A percentile compares a stretch with the other conserved stretches of the same genome.
Conservation (phyloP, 2,113 vertebrate species). For the Sinocyclocheilus rhinocerous region DNA sequence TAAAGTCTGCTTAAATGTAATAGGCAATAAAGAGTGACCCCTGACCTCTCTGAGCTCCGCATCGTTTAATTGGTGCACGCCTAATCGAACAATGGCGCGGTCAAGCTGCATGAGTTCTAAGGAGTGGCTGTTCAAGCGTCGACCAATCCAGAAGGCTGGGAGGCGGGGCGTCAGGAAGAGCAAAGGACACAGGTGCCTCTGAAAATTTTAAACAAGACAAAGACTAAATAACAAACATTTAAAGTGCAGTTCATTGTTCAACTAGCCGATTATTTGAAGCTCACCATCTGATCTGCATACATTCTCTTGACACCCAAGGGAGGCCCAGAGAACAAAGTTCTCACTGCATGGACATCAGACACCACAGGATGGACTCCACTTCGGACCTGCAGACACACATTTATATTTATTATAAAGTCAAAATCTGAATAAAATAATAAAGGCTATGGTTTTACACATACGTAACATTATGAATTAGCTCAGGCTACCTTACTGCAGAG, state of each 20-base stretch:
- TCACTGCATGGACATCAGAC: slow-evolving; percentile 79
- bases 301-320: slow-evolving; percentile 79
- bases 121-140: slow-evolving; percentile 78
- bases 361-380: slow-evolving; percentile 75
- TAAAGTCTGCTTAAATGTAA: background rate
- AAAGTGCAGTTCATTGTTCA: background rate
- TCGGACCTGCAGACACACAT: slow-evolving; percentile 77
- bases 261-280: slow-evolving; percentile 48
- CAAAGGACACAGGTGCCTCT: slow-evolving; percentile 83
- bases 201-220: slow-evolving; percentile 35
- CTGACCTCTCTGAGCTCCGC: slow-evolving; percentile 84
- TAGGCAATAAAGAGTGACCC: background rate
- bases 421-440: background rate
- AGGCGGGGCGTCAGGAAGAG: slow-evolving; percentile 85
- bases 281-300: slow-evolving; percentile 77
- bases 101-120: slow-evolving; percentile 85
- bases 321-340: slow-evolving; percentile 75
- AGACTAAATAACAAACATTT: background rate
- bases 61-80: slow-evolving; percentile 78
- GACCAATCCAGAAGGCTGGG: slow-evolving; percentile 76
- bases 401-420: background rate
- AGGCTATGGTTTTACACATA: background rate
- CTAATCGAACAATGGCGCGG: slow-evolving; percentile 79
- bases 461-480: background rate
- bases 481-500: slow-evolving; percentile 79